Evolutionary conservation across 2,797 vertebrate species (phyloP).

Genomic region (Poecilia gillii): DNA sequence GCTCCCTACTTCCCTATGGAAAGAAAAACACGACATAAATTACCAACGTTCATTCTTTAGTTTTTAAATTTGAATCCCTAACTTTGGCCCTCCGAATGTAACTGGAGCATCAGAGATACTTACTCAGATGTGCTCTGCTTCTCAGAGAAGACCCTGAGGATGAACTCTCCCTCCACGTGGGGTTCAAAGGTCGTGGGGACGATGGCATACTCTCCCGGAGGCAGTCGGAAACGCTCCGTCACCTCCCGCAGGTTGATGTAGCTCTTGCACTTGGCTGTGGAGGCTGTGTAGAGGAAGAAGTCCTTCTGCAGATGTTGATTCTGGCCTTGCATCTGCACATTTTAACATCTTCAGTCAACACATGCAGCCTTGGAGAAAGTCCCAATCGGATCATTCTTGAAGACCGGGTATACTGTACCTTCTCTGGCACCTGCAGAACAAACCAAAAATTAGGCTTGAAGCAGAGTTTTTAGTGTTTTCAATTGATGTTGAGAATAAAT

Average conservation of each 20-base stretch:
- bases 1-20: conserved; percentile 84
- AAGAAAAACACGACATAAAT: conserved; percentile 21
- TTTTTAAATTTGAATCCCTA: neutral
- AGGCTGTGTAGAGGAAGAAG: conserved; percentile 95
- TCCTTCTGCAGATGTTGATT: conserved; percentile 93
- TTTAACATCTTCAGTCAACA: conserved; percentile 9
- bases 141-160: conserved; percentile 97
- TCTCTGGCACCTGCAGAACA: conserved; percentile 79
- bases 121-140: conserved; percentile 94
- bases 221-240: conserved; percentile 90
- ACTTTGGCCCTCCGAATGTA: neutral
- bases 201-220: conserved; percentile 92
- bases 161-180: conserved; percentile 94
- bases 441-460: conserved; percentile 13
- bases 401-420: conserved; percentile 67
- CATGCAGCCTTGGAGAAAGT: conserved; percentile 14
- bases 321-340: conserved; percentile 85
- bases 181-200: conserved; percentile 93
- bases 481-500: neutral
- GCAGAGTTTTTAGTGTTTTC: neutral
- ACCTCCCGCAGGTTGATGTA: conserved; percentile 98
- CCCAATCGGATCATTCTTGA: conserved; percentile 15
- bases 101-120: conserved; percentile 58
- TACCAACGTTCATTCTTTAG: neutral
- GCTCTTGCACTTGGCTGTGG: conserved; percentile 90